Evolutionary conservation across 2,888 invertebrate species (phyloP).

Genomic region (Drosophila ustulata): DNA sequence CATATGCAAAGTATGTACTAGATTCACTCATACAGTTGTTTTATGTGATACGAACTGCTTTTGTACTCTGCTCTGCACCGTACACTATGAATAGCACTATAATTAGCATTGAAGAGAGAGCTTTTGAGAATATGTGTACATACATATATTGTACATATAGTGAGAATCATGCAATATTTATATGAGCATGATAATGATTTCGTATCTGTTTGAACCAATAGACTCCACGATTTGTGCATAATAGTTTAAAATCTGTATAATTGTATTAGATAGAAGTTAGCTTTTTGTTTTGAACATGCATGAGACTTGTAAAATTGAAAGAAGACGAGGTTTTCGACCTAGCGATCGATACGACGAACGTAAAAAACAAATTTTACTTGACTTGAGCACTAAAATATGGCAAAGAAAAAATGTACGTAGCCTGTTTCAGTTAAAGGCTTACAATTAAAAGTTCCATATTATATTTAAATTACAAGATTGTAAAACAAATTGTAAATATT

Average conservation of each 20-base stretch:
- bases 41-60: constrained; percentile 1
- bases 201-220: constrained; percentile 18
- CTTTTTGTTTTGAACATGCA: constrained; percentile 29
- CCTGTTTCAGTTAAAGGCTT: neutral
- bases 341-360: constrained; percentile 92
- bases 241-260: constrained; percentile 7
- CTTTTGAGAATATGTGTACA: neutral
- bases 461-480: neutral
- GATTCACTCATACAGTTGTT: neutral
- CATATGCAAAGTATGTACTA: neutral
- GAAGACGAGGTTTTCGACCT: constrained; percentile 92
- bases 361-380: constrained; percentile 92
- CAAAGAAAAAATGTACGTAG: constrained; percentile 87
- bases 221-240: constrained; percentile 38
- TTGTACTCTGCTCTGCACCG: neutral
- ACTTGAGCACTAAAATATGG: constrained; percentile 92
- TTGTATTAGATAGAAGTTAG: neutral
- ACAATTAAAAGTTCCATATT: neutral
- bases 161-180: constrained; percentile 20
- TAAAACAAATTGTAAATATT: neutral
- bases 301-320: constrained; percentile 88
- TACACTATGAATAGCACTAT: constrained; percentile 44
- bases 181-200: constrained; percentile 21
- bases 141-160: constrained; percentile 10
- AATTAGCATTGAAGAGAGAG: constrained; percentile 60